These are phyloP conservation scores for Neoascia interrupta DNA, from an alignment of 2,888 invertebrate genomes.

Conservation along the genomic window DNA sequence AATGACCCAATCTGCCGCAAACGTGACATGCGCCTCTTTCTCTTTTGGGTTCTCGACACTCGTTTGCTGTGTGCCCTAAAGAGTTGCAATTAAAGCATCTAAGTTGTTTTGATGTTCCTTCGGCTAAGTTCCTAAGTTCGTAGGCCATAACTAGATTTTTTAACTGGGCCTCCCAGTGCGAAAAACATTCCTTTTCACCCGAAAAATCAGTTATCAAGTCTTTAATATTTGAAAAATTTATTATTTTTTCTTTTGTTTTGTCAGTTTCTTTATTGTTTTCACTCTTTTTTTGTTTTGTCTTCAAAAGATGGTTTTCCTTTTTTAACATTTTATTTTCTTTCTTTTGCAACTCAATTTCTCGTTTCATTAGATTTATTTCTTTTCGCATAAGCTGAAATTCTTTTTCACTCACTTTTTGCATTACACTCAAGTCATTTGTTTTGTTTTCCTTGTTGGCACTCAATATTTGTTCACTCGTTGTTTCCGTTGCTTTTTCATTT, in stretches of 20 bases:
- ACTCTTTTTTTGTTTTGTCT: background rate
- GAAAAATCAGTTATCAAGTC: background rate
- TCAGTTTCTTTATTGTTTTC: background rate
- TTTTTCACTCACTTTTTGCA: slow-evolving; percentile 1
- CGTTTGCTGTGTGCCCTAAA: slow-evolving; percentile 39
- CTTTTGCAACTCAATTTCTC: slow-evolving; percentile 7
- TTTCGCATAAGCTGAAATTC: too few species aligned
- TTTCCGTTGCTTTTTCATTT: too few species aligned
- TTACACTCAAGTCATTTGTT: too few species aligned
- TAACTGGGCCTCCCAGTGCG: background rate
- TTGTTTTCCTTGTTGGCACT: too few species aligned
- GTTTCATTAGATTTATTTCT: background rate
- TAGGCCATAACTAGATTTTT: background rate
- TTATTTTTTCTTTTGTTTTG: background rate
- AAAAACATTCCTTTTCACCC: background rate
- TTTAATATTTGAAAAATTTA: background rate
- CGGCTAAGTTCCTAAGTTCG: background rate
- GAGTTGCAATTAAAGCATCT: slow-evolving; percentile 57
- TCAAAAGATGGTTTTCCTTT: slow-evolving; percentile 14
- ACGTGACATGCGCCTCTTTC: slow-evolving; percentile 40
- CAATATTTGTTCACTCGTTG: too few species aligned
- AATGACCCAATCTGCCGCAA: slow-evolving; percentile 47
- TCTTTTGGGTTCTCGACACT: slow-evolving; percentile 54
- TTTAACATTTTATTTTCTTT: slow-evolving; percentile 1
- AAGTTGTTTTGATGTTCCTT: background rate